These are phyloP conservation scores for Drosophila parthenogenetica DNA, from an alignment of 2,888 invertebrate genomes.

Conservation along the genomic window DNA sequence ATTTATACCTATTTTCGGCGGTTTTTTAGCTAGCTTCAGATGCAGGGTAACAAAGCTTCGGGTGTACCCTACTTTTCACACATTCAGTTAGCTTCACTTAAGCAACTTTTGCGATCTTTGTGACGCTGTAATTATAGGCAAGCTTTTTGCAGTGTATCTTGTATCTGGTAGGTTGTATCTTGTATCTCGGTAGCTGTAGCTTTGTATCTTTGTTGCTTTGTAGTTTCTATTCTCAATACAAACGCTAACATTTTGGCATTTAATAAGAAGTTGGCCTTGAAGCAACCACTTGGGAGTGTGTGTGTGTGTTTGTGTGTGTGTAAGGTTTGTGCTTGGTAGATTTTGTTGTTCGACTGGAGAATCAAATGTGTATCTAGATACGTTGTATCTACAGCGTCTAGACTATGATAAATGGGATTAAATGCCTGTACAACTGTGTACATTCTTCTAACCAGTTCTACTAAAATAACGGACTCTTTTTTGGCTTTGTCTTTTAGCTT, in stretches of 20 bases:
- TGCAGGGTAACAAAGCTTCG: no score
- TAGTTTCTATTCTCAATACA: constrained; percentile 53
- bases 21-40: no score
- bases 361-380: constrained; percentile 24
- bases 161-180: constrained; percentile 14
- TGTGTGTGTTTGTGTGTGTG: constrained; percentile 14
- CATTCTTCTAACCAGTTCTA: constrained; percentile 43
- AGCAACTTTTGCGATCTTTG: background rate
- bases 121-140: background rate
- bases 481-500: background rate
- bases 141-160: constrained; percentile 15
- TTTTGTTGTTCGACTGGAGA: constrained; percentile 23
- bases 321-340: constrained; percentile 6
- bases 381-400: constrained; percentile 44
- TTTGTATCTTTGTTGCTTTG: constrained; percentile 19
- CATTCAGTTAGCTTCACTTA: no score
- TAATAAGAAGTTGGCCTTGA: constrained; percentile 80
- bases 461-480: constrained; percentile 9
- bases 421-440: constrained; percentile 34
- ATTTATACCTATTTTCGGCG: no score
- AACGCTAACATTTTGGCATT: constrained; percentile 76
- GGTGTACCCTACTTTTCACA: no score
- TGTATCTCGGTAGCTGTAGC: constrained; percentile 5
- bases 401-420: constrained; percentile 72
- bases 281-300: constrained; percentile 57